Evolutionary conservation across 1,140 invertebrate species (phyloP), one percentile per base, ranked within the genome.

Genomic region (Cryptotermes secundus): DNA sequence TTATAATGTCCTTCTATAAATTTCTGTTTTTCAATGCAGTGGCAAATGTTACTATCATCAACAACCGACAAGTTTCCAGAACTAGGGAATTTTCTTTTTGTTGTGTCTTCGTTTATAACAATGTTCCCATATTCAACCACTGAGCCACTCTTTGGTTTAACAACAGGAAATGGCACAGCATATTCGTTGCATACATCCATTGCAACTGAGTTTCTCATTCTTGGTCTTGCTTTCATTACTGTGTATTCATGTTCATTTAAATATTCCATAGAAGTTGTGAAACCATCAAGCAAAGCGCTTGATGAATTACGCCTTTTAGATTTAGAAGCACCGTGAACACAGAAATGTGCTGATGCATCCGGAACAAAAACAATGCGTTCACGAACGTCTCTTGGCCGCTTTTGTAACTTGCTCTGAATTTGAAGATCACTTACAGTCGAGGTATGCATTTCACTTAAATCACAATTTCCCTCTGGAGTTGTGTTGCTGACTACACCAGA

Each of bases 1-100:
- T 85, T 85, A 14, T 85, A 72, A 72, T 72, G 59, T 4, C 59
- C 59, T 72, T 72, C 59, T 72, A 72, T 72, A 31, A 72, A 72
- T 7, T 72, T n/a, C 59, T 72, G 59, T 16, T 72, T 72, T 9
- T n/a, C 59, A 72, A 9, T 72, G 9, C 59, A 72, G 4, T 72
- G 59, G 14, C 59, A 72, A 72, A 72, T 72, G 59, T 16, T 72
- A 72, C n/a, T 72, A 26, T 7, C 7, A 12, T 72, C n/a, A 4
- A 72, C 26, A 9, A 72, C 59, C 31, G 31, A 72, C 26, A 65
- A n/a, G n/a, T 6, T 72, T 31, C 26, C 59, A 72, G 59, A 72
- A 1, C 7, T 10, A 10, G n/a, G 31, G 26, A 31, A 6, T 12
- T 72, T 72, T 31, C 59, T n/a, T 72, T 10, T n/a, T 72, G 4